Percentiles rank a stretch among this genome's conserved stretches.
phyloP scores from a whole-genome alignment of 2,113 vertebrate genomes.

The Cavia porcellus region DNA sequence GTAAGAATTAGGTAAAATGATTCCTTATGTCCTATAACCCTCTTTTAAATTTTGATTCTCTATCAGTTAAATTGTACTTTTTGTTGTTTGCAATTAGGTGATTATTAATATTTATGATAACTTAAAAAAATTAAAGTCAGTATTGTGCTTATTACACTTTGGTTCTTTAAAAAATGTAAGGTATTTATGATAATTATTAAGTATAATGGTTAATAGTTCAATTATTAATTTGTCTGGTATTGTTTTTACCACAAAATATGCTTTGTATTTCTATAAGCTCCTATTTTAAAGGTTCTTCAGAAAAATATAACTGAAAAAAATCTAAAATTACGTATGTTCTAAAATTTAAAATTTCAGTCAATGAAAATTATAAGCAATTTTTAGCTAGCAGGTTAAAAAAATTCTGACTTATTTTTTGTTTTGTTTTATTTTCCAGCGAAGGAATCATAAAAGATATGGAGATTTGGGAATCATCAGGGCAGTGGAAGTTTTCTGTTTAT shows the following conservation, averaged over 20 bases:
- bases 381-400: conserved; percentile 1
- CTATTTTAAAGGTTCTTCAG: conserved; percentile 50
- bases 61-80: background rate
- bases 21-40: conserved; percentile 7
- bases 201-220: conserved; percentile 48
- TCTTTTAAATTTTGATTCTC: background rate
- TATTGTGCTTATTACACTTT: conserved; percentile 24
- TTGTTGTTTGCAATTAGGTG: conserved; percentile 39
- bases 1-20: conserved; percentile 38
- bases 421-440: conserved; percentile 87
- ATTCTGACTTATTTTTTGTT: conserved; percentile 36
- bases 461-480: conserved; percentile 93
- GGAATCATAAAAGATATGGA: conserved; percentile 93
- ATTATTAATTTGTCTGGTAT: conserved; percentile 40
- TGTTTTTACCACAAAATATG: conserved; percentile 28
- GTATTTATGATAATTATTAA: background rate
- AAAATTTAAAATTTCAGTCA: conserved; percentile 39
- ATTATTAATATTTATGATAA: conserved; percentile 59
- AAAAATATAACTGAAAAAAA: conserved; percentile 54
- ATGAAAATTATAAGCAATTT: conserved; percentile 40
- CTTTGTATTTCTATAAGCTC: conserved; percentile 22
- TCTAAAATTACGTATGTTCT: conserved; percentile 37
- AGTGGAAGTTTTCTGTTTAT: conserved; percentile 96
- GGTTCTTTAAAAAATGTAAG: background rate
- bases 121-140: conserved; percentile 32